Conservation (phyloP, 2,888 invertebrate species). For the Sinelater perroti region DNA sequence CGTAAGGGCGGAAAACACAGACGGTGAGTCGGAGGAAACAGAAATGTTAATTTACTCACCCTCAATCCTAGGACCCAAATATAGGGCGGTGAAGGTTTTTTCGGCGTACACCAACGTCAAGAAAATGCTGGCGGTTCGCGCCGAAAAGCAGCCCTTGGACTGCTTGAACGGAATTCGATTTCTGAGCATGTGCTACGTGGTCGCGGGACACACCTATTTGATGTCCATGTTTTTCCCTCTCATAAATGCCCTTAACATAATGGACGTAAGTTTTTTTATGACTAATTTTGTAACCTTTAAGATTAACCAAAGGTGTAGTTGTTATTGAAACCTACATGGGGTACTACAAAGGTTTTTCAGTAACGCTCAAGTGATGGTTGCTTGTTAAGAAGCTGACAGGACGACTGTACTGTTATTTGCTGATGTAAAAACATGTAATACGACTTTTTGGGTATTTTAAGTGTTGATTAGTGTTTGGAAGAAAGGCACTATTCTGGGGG, state of each 20-base stretch:
- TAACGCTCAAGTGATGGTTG: no score
- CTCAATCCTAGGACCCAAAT: conserved; percentile 1
- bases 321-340: no score
- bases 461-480: no score
- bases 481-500: no score
- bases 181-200: conserved; percentile 62
- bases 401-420: no score
- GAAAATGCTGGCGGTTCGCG: conserved; percentile 9
- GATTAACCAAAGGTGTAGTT: no score
- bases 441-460: no score
- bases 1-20: neutral
- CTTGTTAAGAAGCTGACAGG: no score
- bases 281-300: no score
- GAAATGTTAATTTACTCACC: neutral
- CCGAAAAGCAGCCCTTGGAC: conserved; percentile 36
- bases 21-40: neutral
- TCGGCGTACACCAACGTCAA: conserved; percentile 20
- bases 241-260: conserved; percentile 54
- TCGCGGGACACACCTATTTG: conserved; percentile 61
- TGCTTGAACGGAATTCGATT: conserved; percentile 64
- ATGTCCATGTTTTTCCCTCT: conserved; percentile 53
- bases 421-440: no score
- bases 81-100: conserved; percentile 2
- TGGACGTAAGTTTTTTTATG: conserved; percentile 55
- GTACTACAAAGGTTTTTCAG: no score